Conservation (phyloP, 2,888 invertebrate species). For the Andrena camellia region DNA sequence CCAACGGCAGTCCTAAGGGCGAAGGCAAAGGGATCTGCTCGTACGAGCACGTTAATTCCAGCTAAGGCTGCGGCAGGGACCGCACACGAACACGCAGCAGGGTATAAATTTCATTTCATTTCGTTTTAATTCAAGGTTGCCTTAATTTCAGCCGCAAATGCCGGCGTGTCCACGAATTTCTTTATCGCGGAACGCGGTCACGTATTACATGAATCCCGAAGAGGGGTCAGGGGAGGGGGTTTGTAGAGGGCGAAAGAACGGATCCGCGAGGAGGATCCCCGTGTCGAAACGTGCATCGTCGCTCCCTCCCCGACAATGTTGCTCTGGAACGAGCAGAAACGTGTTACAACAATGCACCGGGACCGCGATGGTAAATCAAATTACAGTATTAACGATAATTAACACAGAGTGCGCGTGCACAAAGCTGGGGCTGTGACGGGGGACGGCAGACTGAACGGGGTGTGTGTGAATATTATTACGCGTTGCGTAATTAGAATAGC, state of each 20-base stretch:
- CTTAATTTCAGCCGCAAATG: conserved; percentile 23
- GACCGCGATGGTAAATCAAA: conserved; percentile 26
- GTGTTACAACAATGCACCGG: conserved; percentile 17
- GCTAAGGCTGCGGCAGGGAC: neutral
- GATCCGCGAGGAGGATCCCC: neutral
- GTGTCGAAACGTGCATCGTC: conserved; percentile 11
- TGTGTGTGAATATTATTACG: conserved; percentile 3
- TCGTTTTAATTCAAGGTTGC: conserved; percentile 44
- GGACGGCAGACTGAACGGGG: neutral
- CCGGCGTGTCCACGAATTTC: conserved; percentile 11
- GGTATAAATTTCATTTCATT: conserved; percentile 21
- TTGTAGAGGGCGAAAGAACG: neutral
- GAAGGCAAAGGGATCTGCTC: conserved; percentile 5
- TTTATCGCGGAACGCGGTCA: conserved; percentile 27
- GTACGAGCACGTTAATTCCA: conserved; percentile 10
- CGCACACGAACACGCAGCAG: neutral
- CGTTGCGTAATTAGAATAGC: conserved; percentile 8
- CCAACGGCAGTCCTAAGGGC: neutral
- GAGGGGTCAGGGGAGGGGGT: neutral
- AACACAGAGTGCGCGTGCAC: conserved; percentile 11
- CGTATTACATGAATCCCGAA: conserved; percentile 18
- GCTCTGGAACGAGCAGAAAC: conserved; percentile 12
- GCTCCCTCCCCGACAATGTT: conserved; percentile 7
- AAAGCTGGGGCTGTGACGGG: neutral
- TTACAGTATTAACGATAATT: conserved; percentile 46